Conservation (phyloP, 2,113 vertebrate genomes). For the Eidolon helvum region DNA sequence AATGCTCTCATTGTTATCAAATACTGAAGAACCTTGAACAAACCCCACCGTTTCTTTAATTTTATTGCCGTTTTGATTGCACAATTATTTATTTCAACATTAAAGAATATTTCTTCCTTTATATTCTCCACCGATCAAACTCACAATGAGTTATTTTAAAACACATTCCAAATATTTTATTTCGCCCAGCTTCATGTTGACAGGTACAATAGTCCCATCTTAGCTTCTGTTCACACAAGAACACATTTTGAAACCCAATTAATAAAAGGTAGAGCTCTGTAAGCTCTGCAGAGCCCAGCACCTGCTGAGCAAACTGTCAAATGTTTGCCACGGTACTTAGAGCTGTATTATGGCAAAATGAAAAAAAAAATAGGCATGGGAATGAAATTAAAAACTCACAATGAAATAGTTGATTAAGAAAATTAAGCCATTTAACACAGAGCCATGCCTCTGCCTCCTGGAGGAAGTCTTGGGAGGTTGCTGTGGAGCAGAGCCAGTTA, state of each 20-base stretch:
- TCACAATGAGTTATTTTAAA: constrained; percentile 73
- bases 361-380: constrained; percentile 71
- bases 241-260: constrained; percentile 79
- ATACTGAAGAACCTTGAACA: constrained; percentile 24
- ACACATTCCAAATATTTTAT: constrained; percentile 81
- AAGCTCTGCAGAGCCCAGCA: constrained; percentile 69
- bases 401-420: constrained; percentile 81
- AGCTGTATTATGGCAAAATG: constrained; percentile 74
- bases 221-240: constrained; percentile 74
- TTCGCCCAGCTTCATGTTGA: constrained; percentile 74
- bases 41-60: constrained; percentile 25
- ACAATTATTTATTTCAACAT: constrained; percentile 78
- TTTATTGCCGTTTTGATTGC: constrained; percentile 59
- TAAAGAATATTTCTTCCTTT: constrained; percentile 68
- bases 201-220: constrained; percentile 76
- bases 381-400: constrained; percentile 81
- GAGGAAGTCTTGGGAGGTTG: constrained; percentile 61
- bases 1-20: constrained; percentile 29
- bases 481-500: constrained; percentile 41
- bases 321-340: constrained; percentile 74
- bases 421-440: constrained; percentile 77
- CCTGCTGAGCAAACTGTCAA: constrained; percentile 79
- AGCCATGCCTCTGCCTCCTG: constrained; percentile 54
- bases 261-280: constrained; percentile 72
- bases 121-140: constrained; percentile 64